phyloP scores from a whole-genome alignment of 2,888 invertebrate species.

The Lathronympha strigana region DNA sequence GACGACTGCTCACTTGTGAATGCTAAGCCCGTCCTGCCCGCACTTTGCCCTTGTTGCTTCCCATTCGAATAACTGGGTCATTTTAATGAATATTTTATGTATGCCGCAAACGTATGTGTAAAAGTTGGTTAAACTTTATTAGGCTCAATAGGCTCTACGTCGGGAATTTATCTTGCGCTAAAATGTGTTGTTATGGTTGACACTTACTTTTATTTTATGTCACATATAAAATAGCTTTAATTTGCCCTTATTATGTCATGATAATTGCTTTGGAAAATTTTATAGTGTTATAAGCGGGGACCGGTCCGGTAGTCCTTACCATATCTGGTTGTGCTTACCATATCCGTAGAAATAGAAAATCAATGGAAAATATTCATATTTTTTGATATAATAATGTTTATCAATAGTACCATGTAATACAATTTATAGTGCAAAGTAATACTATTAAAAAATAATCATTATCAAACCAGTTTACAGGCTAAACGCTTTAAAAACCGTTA shows the following conservation, averaged over 20 bases:
- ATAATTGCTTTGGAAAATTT: background rate
- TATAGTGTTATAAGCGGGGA: background rate
- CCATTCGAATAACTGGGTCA: conserved; percentile 28
- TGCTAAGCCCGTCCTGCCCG: conserved; percentile 29
- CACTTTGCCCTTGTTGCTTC: conserved; percentile 29
- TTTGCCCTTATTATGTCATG: background rate
- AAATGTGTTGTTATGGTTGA: background rate
- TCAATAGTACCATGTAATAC: too few relatives aligned
- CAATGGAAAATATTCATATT: too few relatives aligned
- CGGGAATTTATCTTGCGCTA: background rate
- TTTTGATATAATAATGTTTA: too few relatives aligned
- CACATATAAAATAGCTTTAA: background rate
- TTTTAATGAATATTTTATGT: conserved; percentile 9
- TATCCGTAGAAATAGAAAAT: too few relatives aligned
- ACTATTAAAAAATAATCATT: too few relatives aligned
- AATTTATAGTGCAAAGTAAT: too few relatives aligned
- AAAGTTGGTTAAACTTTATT: conserved; percentile 4
- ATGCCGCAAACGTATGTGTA: background rate
- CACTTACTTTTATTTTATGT: background rate
- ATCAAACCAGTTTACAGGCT: too few relatives aligned
- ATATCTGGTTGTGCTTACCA: too few relatives aligned
- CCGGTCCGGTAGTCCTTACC: too few relatives aligned
- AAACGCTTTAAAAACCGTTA: too few relatives aligned
- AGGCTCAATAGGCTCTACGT: background rate
- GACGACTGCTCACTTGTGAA: conserved; percentile 52